phyloP scores from a whole-genome alignment of 2,888 invertebrate genomes.

The Zygogramma bicolorata region DNA sequence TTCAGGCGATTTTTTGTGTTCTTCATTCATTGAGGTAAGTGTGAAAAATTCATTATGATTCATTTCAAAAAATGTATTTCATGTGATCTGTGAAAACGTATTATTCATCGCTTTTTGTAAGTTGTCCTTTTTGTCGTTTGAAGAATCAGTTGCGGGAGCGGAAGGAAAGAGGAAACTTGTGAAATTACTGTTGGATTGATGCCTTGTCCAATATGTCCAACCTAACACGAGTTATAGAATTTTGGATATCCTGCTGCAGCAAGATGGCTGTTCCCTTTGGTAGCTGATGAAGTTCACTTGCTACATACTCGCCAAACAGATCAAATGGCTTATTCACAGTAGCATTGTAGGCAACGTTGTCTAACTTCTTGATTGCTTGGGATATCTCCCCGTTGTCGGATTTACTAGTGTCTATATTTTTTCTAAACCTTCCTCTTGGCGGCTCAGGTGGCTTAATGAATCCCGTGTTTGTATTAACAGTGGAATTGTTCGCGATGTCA shows the following conservation, averaged over 20 bases:
- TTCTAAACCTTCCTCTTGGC: not conserved
- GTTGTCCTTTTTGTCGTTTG: not conserved
- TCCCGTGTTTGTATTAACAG: not conserved
- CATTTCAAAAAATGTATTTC: slow-evolving; percentile 7
- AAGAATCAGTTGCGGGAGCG: not conserved
- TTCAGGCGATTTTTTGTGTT: slow-evolving; percentile 8
- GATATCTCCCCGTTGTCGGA: not conserved
- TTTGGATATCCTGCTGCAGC: slow-evolving; percentile 10
- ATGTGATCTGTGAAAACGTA: not conserved
- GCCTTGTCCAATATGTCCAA: slow-evolving; percentile 12
- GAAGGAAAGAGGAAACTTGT: not conserved
- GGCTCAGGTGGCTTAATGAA: not conserved
- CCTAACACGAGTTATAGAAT: slow-evolving; percentile 15
- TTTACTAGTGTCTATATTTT: slow-evolving; percentile 5
- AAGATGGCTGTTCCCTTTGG: not conserved
- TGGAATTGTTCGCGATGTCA: not conserved
- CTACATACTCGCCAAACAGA: slow-evolving; percentile 17
- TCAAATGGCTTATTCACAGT: slow-evolving; percentile 15
- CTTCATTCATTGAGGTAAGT: not conserved
- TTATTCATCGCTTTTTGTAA: not conserved
- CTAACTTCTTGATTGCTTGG: not conserved
- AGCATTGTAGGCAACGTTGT: slow-evolving; percentile 1
- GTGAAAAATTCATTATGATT: slow-evolving; percentile 9
- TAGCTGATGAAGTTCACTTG: not conserved
- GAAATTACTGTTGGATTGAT: not conserved